phyloP scores from a whole-genome alignment of 2,113 vertebrate genomes.

The Acinonyx jubatus region DNA sequence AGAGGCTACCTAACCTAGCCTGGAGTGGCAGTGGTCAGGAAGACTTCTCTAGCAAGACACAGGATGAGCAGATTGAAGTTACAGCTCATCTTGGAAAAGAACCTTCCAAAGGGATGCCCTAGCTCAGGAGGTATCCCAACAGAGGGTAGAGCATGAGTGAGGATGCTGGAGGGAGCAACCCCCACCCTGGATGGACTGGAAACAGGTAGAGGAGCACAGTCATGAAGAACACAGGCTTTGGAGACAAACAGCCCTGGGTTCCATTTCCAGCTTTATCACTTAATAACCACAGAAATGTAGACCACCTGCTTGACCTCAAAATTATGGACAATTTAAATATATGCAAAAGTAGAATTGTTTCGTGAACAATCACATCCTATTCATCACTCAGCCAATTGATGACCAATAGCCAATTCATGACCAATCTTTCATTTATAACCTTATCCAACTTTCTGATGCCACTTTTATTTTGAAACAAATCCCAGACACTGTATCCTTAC shows the following conservation, averaged over 20 bases:
- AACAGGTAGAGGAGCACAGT: neutral
- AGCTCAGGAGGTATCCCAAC: neutral
- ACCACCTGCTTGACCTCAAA: neutral
- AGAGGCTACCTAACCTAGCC: neutral
- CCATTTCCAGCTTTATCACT: neutral
- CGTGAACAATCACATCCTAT: neutral
- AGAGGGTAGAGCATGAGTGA: no score
- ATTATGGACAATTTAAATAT: neutral
- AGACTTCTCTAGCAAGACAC: neutral
- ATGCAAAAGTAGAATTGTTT: neutral
- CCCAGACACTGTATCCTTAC: neutral
- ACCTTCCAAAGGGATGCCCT: neutral
- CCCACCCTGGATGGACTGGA: no score
- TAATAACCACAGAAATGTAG: neutral
- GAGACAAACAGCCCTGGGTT: neutral
- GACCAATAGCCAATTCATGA: neutral
- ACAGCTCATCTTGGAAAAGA: neutral
- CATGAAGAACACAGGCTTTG: neutral
- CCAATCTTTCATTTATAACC: neutral
- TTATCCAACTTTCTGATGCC: neutral
- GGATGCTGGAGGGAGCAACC: neutral
- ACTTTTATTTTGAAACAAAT: neutral
- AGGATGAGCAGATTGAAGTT: neutral
- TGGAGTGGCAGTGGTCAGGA: neutral
- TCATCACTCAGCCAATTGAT: neutral